These are phyloP conservation scores for Sapajus apella DNA, from an alignment of 2,113 vertebrate species.

Conservation along the genomic window DNA sequence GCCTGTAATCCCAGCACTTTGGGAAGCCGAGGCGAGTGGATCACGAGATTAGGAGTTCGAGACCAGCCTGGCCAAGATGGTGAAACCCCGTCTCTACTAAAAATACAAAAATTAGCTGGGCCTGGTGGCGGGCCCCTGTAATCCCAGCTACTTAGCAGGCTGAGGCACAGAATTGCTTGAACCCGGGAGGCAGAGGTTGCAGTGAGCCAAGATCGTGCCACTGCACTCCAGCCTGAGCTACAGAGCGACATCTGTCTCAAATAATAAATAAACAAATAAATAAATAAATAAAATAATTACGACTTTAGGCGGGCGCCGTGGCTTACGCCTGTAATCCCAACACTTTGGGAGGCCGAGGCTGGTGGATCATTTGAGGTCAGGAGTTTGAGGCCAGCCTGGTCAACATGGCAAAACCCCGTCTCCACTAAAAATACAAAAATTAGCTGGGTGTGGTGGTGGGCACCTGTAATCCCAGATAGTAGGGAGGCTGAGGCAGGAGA, in stretches of 20 bases:
- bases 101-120: background rate
- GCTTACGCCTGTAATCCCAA: no score
- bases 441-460: background rate
- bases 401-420: background rate
- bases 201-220: no score
- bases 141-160: no score
- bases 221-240: no score
- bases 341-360: background rate
- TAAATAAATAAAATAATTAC: background rate
- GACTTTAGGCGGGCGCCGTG: background rate
- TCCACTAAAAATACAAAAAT: background rate
- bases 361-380: background rate
- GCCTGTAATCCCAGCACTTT: no score
- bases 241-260: no score
- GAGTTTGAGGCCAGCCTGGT: background rate
- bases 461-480: no score
- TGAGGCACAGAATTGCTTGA: no score
- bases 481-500: no score
- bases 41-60: background rate
- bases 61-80: background rate
- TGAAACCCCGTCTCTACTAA: background rate
- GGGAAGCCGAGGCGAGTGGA: background rate
- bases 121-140: no score
- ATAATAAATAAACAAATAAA: no score
- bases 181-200: no score